Percentiles rank a stretch among this genome's conserved stretches.
phyloP scores from a whole-genome alignment of 1,140 invertebrate genomes.

The Diabrotica undecimpunctata region DNA sequence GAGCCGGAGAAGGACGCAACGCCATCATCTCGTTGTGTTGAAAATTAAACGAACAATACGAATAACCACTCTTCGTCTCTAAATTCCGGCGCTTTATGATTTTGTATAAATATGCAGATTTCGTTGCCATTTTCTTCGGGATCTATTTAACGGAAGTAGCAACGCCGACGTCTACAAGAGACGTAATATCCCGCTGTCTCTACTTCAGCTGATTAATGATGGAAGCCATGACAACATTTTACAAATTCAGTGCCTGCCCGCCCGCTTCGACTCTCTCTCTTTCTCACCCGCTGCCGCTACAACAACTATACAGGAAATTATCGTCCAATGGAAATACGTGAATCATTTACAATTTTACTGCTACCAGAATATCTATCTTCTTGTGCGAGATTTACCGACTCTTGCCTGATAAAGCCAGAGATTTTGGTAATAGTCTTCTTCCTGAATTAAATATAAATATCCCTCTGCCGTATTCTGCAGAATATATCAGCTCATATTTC shows the following conservation, averaged over 20 bases:
- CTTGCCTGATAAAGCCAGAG: too few relatives aligned
- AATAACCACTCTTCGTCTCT: not conserved
- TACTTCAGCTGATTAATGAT: slow-evolving; percentile 40
- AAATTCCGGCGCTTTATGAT: slow-evolving; percentile 32
- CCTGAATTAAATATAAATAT: not conserved
- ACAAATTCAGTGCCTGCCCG: slow-evolving; percentile 30
- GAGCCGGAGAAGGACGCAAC: too few relatives aligned
- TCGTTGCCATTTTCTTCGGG: slow-evolving; percentile 38
- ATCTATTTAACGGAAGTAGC: slow-evolving; percentile 36
- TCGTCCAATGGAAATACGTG: slow-evolving; percentile 28
- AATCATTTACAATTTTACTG: slow-evolving; percentile 24
- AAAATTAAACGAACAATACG: slow-evolving; percentile 2
- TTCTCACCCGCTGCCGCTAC: slow-evolving; percentile 6
- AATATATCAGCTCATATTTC: too few relatives aligned
- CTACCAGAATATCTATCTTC: slow-evolving; percentile 4
- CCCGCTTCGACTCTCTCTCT: not conserved
- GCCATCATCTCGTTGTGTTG: not conserved
- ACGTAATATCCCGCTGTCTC: slow-evolving; percentile 44
- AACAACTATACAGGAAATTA: slow-evolving; percentile 33
- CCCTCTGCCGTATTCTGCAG: not conserved
- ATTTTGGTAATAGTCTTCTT: too few relatives aligned
- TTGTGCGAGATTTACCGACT: not conserved
- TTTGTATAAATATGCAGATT: slow-evolving; percentile 44
- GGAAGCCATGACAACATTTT: slow-evolving; percentile 37
- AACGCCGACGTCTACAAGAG: slow-evolving; percentile 37